Conservation (phyloP, 1,140 invertebrate genomes). For the Trichoplusia ni region DNA sequence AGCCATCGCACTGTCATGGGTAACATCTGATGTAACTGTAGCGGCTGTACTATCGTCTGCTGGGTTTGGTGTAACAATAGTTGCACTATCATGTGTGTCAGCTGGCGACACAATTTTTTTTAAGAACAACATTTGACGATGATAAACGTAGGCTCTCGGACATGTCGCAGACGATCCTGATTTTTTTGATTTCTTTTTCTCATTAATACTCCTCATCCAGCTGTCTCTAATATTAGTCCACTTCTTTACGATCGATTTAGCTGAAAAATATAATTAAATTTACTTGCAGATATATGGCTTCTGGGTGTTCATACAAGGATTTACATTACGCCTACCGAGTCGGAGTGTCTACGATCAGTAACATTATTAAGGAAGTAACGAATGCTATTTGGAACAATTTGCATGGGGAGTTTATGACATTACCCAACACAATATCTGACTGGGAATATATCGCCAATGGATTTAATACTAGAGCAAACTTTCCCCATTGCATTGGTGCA, state of each 20-base stretch:
- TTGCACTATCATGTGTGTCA: background rate
- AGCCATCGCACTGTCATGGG: no score
- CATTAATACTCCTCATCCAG: background rate
- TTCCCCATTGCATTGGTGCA: slow-evolving; percentile 27
- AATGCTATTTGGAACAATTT: background rate
- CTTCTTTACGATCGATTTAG: background rate
- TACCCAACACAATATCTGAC: slow-evolving; percentile 6
- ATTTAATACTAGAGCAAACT: slow-evolving; percentile 27
- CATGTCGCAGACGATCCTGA: slow-evolving; percentile 6
- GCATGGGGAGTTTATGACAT: background rate
- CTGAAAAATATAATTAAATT: background rate
- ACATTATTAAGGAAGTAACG: background rate
- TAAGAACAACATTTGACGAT: background rate
- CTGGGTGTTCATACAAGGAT: background rate
- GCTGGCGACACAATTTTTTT: background rate
- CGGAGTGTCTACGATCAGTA: background rate
- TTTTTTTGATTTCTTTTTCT: background rate
- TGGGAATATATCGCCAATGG: slow-evolving; percentile 25
- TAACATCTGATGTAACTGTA: no score
- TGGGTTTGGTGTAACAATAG: no score
- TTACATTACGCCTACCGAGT: background rate
- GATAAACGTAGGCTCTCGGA: background rate
- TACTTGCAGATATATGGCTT: background rate
- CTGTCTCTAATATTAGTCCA: background rate
- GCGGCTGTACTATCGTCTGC: no score